Conservation (phyloP, 1,140 invertebrate genomes). For the Paracyclopina nana region DNA sequence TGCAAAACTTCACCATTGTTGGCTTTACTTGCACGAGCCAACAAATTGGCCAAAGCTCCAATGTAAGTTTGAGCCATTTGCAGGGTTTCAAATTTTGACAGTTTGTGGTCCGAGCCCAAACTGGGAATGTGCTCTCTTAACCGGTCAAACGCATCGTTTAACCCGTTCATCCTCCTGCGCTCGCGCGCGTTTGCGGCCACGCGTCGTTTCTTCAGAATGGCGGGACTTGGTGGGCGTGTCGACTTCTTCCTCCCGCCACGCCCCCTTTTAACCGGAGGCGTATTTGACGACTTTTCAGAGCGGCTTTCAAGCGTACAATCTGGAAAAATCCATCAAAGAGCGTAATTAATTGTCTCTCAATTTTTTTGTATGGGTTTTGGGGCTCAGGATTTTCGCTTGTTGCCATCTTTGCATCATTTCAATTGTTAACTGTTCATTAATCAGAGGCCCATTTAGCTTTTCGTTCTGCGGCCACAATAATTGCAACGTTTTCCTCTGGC, state of each 20-base stretch:
- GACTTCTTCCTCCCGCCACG: slow-evolving; percentile 10
- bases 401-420: too few species aligned
- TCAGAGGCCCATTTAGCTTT: too few species aligned
- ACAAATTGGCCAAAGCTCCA: slow-evolving; percentile 53
- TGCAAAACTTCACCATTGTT: too few species aligned
- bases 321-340: too few species aligned
- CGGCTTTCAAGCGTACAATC: too few species aligned
- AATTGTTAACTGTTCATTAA: too few species aligned
- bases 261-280: not conserved
- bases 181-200: slow-evolving; percentile 54
- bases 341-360: too few species aligned
- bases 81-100: slow-evolving; percentile 67
- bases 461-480: too few species aligned
- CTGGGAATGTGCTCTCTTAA: slow-evolving; percentile 60
- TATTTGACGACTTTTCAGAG: not conserved
- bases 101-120: slow-evolving; percentile 49
- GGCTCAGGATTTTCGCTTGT: too few species aligned
- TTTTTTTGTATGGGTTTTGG: too few species aligned
- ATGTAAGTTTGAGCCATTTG: slow-evolving; percentile 78
- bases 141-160: slow-evolving; percentile 60
- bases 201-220: slow-evolving; percentile 29
- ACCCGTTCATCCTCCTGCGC: slow-evolving; percentile 52
- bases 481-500: too few species aligned
- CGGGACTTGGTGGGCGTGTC: slow-evolving; percentile 15
- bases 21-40: slow-evolving; percentile 26